Base-by-base conservation (phyloP, 2,797 vertebrate species). In the Urophycis tenuis region DNA sequence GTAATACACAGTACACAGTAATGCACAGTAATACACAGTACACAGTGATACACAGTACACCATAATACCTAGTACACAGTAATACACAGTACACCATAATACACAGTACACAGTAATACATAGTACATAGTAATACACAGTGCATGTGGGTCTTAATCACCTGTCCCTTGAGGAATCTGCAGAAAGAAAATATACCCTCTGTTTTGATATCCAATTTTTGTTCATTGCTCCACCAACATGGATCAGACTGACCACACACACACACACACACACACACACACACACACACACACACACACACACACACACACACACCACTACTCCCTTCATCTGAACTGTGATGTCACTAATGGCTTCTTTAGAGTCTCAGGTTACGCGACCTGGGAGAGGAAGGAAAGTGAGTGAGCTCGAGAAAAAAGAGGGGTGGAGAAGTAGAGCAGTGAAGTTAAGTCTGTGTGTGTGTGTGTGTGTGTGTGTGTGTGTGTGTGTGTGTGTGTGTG, bases 271-370 rank as follows among this genome's bases (percentile, higher is more conserved):
- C 41, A 17, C 71, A 71, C 80, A 80, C 33, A 78, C 64, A 22
- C 77, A 71, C 80, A 75, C 70, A 75, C 29, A 71, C 76, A 39
- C 41, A 45, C 41, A 45, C 15, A 45, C 41, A 53, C 49, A 45
- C 35, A 73, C 35, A 75, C 72, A 71, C 64, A 25, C 72, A 7
- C 19, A 30, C 31, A 17, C 34, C 9, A 53, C 49, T 14, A 53
- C 80, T 83, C 79, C 74, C 77, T 79, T 33, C 22, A 41, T 83
- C 79, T 83, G 67, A 72, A 80, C 91, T 93, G 93, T 93, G 93
- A 94, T 94, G 93, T 94, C 93, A 92, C 92, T 95, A 95, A 95
- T 94, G 93, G 94, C 91, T 92, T 89, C 87, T 90, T 91, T 83
- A 88, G 92, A 89, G 90, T 92, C 92, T 95, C 91, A 76, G 88